These are phyloP conservation scores for Ernsta delagoae DNA, from an alignment of 2,888 invertebrate genomes.

Conservation along the genomic window DNA sequence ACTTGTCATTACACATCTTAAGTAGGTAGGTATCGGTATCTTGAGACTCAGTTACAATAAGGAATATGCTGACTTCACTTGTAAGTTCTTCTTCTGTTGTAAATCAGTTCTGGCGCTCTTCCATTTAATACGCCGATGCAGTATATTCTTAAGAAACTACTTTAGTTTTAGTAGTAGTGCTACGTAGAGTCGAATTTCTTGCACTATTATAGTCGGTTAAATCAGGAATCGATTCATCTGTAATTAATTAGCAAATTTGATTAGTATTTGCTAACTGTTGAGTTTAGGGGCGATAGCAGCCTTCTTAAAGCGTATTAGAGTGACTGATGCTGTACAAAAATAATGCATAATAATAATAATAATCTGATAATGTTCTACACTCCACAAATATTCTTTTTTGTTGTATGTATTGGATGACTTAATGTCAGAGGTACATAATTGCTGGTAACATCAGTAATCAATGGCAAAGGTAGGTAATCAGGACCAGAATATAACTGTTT, in stretches of 20 bases:
- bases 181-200: constrained; percentile 10
- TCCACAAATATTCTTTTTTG: no score
- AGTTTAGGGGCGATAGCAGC: background rate
- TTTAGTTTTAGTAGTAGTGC: constrained; percentile 29
- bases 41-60: background rate
- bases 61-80: constrained; percentile 18
- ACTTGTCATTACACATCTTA: no score
- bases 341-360: no score
- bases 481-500: constrained; percentile 20
- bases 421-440: constrained; percentile 30
- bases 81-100: constrained; percentile 21
- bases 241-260: background rate
- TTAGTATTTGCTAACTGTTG: constrained; percentile 20
- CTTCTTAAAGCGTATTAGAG: background rate
- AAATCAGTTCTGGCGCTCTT: constrained; percentile 30
- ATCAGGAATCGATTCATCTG: constrained; percentile 29
- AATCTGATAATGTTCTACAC: no score
- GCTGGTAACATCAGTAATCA: constrained; percentile 33
- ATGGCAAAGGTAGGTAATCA: constrained; percentile 28
- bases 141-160: constrained; percentile 34
- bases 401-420: no score
- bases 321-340: background rate
- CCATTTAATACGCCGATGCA: constrained; percentile 35
- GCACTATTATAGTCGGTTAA: constrained; percentile 21
- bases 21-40: no score